Conservation (phyloP, 2,113 vertebrate genomes). For the Myxocyprinus asiaticus region DNA sequence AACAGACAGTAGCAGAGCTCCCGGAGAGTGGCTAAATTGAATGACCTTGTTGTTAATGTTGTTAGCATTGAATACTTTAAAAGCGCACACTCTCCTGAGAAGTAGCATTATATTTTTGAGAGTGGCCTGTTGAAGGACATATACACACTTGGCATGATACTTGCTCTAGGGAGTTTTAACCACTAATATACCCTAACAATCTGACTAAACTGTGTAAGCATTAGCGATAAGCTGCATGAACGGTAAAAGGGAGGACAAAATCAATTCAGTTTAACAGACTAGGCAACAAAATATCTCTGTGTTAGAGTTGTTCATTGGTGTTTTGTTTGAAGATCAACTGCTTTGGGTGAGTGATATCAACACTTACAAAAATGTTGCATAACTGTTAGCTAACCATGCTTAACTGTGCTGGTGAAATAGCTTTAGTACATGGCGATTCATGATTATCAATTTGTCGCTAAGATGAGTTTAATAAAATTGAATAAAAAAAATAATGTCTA, state of each 20-base stretch:
- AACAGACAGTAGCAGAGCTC: constrained; percentile 61
- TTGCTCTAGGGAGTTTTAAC: constrained; percentile 11
- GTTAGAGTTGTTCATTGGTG: neutral
- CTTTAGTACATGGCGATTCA: too few species aligned
- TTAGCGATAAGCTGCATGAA: constrained; percentile 25
- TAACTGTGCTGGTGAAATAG: too few species aligned
- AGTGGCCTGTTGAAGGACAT: constrained; percentile 11
- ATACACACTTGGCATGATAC: constrained; percentile 10
- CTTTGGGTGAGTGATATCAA: too few species aligned
- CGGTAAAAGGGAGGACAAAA: neutral
- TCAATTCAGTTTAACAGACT: neutral
- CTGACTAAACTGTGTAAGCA: constrained; percentile 37
- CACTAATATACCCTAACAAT: constrained; percentile 40
- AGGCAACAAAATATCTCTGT: neutral
- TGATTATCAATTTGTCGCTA: too few species aligned
- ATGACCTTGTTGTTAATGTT: constrained; percentile 69
- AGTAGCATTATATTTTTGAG: constrained; percentile 25
- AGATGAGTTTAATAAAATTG: too few species aligned
- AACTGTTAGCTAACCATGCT: too few species aligned
- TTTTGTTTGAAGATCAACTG: too few species aligned
- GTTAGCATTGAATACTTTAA: constrained; percentile 69
- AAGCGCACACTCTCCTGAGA: constrained; percentile 25
- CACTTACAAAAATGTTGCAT: too few species aligned
- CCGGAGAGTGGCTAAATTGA: constrained; percentile 52
- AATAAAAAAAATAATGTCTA: too few species aligned